Conservation (phyloP, 2,888 invertebrate species). For the Campoplex capitator region DNA sequence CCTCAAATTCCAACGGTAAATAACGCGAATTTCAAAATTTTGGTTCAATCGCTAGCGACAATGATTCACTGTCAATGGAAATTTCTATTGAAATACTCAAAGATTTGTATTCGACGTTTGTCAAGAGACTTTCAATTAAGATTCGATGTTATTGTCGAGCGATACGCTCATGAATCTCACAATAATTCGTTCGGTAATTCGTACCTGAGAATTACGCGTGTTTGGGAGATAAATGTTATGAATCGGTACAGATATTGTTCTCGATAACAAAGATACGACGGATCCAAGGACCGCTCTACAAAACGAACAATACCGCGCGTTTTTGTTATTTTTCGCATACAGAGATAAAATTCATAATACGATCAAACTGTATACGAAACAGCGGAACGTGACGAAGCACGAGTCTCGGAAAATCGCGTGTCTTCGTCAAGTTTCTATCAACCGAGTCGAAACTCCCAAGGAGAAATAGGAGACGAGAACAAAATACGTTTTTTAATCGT, state of each 20-base stretch:
- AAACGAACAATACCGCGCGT: not conserved
- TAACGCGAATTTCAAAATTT: not conserved
- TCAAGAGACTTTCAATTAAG: not conserved
- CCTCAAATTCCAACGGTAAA: not conserved
- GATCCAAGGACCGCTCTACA: not conserved
- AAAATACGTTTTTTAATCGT: not conserved
- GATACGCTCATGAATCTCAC: not conserved
- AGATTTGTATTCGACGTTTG: not conserved
- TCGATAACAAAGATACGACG: not conserved
- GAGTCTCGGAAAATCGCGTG: constrained; percentile 29
- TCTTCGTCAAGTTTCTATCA: constrained; percentile 27
- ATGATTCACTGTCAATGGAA: no score
- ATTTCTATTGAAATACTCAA: not conserved
- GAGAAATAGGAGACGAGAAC: constrained; percentile 24
- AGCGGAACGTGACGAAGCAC: constrained; percentile 1
- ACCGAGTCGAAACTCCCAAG: constrained; percentile 32
- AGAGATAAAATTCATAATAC: constrained; percentile 20
- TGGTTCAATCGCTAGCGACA: not conserved
- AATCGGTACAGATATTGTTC: not conserved
- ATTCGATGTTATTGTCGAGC: not conserved
- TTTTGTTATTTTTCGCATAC: not conserved
- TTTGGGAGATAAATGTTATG: not conserved
- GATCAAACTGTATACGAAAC: constrained; percentile 19
- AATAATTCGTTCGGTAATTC: not conserved
- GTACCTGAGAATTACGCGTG: not conserved